Percentiles rank a stretch among this genome's conserved stretches.
phyloP scores from a whole-genome alignment of 2,113 vertebrate species.

The Centropus unirufus region DNA sequence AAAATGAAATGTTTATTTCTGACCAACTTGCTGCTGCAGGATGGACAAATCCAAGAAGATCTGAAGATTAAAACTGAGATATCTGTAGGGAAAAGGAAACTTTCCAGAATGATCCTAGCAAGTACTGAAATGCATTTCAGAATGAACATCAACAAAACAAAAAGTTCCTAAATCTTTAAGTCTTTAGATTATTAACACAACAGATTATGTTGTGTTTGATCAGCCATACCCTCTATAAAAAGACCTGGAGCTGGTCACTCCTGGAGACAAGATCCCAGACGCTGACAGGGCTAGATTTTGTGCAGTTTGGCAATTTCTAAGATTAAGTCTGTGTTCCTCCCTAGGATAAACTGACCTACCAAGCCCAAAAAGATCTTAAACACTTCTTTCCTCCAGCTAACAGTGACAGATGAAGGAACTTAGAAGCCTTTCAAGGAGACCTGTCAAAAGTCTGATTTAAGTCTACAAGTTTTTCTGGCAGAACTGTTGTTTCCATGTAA shows the following conservation, averaged over 20 bases:
- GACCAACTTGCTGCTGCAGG: background rate
- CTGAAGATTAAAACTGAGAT: background rate
- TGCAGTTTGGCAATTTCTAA: background rate
- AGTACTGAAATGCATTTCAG: background rate
- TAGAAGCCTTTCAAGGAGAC: background rate
- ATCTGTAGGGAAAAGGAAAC: background rate
- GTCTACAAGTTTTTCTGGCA: slow-evolving; percentile 1
- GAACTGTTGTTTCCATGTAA: background rate
- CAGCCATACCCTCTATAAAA: background rate
- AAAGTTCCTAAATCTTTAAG: background rate
- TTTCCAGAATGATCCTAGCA: background rate
- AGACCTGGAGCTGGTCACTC: background rate
- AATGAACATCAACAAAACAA: background rate
- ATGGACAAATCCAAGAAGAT: background rate
- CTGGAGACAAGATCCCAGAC: background rate
- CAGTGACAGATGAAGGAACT: background rate
- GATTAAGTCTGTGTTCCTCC: background rate
- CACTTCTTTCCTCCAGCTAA: background rate
- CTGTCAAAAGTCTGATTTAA: background rate
- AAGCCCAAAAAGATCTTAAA: background rate
- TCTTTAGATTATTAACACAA: background rate
- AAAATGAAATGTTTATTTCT: background rate
- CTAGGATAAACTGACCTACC: background rate
- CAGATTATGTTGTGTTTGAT: background rate
- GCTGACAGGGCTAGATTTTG: background rate